Base-by-base conservation (phyloP, 2,113 vertebrate species). In the Boulengeromyrus knoepffleri region DNA sequence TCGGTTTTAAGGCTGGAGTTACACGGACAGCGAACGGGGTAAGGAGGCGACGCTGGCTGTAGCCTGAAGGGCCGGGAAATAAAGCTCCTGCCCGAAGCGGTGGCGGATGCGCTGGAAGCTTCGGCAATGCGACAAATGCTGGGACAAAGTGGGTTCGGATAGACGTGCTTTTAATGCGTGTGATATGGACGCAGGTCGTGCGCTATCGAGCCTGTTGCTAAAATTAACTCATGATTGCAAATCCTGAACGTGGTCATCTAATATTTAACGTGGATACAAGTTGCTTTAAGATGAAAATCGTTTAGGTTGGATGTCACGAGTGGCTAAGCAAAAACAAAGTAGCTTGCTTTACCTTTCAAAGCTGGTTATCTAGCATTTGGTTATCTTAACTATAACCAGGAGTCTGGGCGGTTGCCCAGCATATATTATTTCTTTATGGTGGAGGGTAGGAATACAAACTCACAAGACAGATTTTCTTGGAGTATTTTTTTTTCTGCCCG, bases 1-100 rank as follows among this genome's bases (percentile, higher is more conserved):
- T 8, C 95, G 93, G 95, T 95, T 92, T 92, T 87, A 94, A 96
- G 95, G 91, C 96, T 96, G 96, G 96, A 96, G 95, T 95, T 96
- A 85, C 95, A 94, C 95, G 89, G 89, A 91, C 9, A 92, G 87
- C 90, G 92, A n/a, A 95, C 95, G 95, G 95, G 96, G 96, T 96
- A 88, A 95, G 95, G 15, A 10, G 39, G 24, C 49, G 7, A 1
- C 10, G 31, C 31, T 17, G 5, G 15, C 5, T 6, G 15, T 39
- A 56, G 83, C 50, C 31, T 9, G 17, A 21, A 39, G 31, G 52
- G 13, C 31, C 27, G 31, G 19, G 17, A 58, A 4, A 39, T 24
- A 24, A 31, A 15, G 31, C 42, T 86, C 45, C 56, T 42, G 85
- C 52, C 12, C 21, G 19, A 8, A 7, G 7, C 27, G 47, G n/a